These are phyloP conservation scores for Zeuzera pyrina DNA, from an alignment of 2,888 invertebrate genomes.

Conservation along the genomic window DNA sequence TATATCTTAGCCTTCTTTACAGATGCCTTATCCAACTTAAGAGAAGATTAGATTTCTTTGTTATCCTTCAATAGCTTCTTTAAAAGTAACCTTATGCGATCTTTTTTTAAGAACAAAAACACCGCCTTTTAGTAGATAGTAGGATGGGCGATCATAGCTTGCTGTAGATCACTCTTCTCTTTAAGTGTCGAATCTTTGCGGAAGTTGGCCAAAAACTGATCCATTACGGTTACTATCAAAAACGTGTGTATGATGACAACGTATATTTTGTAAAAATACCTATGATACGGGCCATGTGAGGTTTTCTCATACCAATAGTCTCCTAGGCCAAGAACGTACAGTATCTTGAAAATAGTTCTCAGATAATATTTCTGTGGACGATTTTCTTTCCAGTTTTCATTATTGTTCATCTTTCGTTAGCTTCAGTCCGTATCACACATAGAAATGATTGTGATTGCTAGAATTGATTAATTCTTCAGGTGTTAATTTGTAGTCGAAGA, in stretches of 20 bases:
- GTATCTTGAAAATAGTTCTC: constrained; percentile 2
- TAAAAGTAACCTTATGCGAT: constrained; percentile 25
- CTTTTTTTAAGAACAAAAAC: constrained; percentile 24
- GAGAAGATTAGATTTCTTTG: constrained; percentile 17
- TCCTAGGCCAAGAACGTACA: constrained; percentile 13
- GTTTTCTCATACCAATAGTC: constrained; percentile 34
- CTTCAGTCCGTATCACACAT: too few relatives aligned
- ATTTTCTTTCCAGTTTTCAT: too few relatives aligned
- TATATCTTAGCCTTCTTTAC: constrained; percentile 24
- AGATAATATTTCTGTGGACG: constrained; percentile 3
- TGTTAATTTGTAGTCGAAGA: too few relatives aligned
- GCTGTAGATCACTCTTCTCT: constrained; percentile 32
- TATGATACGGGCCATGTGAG: constrained; percentile 12
- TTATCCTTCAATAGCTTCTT: constrained; percentile 31
- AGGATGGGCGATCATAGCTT: constrained; percentile 31
- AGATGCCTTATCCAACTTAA: constrained; percentile 25
- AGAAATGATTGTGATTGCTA: too few relatives aligned
- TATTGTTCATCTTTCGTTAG: too few relatives aligned
- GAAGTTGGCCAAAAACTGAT: constrained; percentile 26
- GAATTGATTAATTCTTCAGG: too few relatives aligned
- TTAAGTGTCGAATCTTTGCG: constrained; percentile 28
- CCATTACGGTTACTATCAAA: constrained; percentile 20
- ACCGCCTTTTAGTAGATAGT: constrained; percentile 28
- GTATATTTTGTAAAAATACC: constrained; percentile 27
- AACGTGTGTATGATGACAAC: constrained; percentile 25